These are phyloP conservation scores for Ptilonorhynchus violaceus DNA, from an alignment of 2,113 vertebrate species.

Conservation along the genomic window DNA sequence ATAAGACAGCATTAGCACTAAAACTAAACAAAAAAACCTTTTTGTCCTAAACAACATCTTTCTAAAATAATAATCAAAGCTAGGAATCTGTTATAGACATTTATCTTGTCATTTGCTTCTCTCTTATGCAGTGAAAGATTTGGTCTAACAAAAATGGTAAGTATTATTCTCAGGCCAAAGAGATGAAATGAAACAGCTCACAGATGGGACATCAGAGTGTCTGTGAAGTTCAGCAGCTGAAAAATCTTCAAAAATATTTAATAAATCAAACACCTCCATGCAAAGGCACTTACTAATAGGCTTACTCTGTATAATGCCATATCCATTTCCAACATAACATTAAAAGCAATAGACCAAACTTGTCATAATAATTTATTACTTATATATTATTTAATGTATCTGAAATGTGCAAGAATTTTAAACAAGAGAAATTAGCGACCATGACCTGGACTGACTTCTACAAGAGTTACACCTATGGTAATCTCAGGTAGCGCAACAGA, in stretches of 20 bases:
- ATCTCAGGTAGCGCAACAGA: background rate
- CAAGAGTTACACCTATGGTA: background rate
- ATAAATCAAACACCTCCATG: background rate
- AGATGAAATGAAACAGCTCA: background rate
- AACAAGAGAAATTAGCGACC: background rate
- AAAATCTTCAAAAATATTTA: background rate
- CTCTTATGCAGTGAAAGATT: background rate
- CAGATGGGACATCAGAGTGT: background rate
- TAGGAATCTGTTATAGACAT: background rate
- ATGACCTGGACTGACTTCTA: background rate
- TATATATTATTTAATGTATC: background rate
- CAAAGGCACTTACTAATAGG: background rate
- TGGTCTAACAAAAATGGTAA: background rate
- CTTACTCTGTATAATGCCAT: background rate
- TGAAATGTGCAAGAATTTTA: background rate
- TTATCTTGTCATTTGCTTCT: background rate
- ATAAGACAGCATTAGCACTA: background rate
- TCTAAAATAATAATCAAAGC: background rate
- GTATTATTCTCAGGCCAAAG: background rate
- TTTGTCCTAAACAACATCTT: background rate
- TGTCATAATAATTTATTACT: background rate
- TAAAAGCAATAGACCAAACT: background rate
- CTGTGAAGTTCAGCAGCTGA: background rate
- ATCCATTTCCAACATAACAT: background rate
- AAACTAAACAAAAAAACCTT: background rate